These are phyloP conservation scores for Metaphire vulgaris DNA, from an alignment of 1,140 invertebrate genomes.

Conservation along the genomic window DNA sequence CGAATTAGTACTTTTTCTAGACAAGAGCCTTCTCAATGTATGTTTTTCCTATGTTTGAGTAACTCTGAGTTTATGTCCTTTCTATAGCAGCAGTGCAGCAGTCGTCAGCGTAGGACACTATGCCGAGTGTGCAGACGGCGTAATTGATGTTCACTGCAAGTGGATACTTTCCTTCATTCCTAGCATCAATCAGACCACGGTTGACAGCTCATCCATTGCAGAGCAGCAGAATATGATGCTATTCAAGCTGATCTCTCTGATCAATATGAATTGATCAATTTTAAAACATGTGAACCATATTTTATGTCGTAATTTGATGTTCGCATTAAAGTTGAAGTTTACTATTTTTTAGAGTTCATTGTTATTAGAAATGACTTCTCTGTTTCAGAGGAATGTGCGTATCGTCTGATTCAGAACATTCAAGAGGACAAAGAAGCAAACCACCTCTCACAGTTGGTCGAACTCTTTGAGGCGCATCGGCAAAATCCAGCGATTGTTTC, in stretches of 20 bases:
- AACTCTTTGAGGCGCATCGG: background rate
- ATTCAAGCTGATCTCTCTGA: background rate
- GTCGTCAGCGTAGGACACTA: too few species aligned
- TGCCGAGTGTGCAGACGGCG: too few species aligned
- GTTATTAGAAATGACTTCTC: background rate
- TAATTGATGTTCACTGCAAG: too few species aligned
- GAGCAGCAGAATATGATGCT: too few species aligned
- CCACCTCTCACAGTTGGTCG: background rate
- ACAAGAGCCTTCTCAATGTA: too few species aligned
- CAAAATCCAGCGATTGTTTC: background rate
- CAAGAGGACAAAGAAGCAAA: background rate
- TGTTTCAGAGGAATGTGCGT: background rate
- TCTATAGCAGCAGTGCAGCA: too few species aligned
- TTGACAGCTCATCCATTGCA: too few species aligned
- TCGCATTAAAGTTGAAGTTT: background rate
- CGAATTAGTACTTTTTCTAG: too few species aligned
- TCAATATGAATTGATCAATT: background rate
- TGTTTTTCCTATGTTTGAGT: too few species aligned
- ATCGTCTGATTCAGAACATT: background rate
- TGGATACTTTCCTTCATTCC: too few species aligned
- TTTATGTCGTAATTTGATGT: background rate
- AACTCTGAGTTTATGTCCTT: too few species aligned
- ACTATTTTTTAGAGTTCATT: background rate
- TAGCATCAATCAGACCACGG: too few species aligned
- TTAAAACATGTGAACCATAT: background rate